Evolutionary conservation across 2,113 vertebrate genomes (phyloP).

Genomic region (Marcusenius ussheri): DNA sequence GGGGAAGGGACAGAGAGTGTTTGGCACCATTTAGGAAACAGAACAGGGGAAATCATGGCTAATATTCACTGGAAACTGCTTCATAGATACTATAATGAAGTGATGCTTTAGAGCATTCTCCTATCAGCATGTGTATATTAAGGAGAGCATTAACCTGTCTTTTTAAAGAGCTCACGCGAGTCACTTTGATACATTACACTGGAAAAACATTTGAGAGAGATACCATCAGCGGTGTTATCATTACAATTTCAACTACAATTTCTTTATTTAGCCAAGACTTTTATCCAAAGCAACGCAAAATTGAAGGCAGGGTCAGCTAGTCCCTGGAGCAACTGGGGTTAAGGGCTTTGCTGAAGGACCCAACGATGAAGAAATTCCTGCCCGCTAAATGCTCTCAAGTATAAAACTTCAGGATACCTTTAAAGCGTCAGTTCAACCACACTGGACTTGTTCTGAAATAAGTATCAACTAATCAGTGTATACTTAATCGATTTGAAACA

Average conservation of each 20-base stretch:
- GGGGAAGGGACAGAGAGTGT: conserved; percentile 57
- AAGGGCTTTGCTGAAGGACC: background rate
- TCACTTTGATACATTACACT: background rate
- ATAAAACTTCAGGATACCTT: background rate
- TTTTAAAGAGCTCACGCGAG: background rate
- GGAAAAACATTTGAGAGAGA: background rate
- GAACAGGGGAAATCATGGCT: background rate
- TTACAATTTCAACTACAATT: background rate
- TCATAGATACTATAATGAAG: background rate
- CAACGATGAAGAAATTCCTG: background rate
- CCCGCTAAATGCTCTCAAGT: background rate
- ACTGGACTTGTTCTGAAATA: background rate
- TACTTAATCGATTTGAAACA: background rate
- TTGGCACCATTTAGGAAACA: conserved; percentile 41
- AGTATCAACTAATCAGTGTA: background rate
- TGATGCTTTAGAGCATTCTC: background rate
- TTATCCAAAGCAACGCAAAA: background rate
- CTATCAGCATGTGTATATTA: background rate
- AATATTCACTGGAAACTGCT: background rate
- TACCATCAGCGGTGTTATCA: background rate
- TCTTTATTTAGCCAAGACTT: background rate
- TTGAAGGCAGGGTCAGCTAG: background rate
- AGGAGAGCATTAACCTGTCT: background rate
- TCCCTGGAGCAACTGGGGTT: background rate
- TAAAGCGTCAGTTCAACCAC: background rate